Conservation (phyloP, 1,140 invertebrate genomes). For the Phthorimaea operculella region DNA sequence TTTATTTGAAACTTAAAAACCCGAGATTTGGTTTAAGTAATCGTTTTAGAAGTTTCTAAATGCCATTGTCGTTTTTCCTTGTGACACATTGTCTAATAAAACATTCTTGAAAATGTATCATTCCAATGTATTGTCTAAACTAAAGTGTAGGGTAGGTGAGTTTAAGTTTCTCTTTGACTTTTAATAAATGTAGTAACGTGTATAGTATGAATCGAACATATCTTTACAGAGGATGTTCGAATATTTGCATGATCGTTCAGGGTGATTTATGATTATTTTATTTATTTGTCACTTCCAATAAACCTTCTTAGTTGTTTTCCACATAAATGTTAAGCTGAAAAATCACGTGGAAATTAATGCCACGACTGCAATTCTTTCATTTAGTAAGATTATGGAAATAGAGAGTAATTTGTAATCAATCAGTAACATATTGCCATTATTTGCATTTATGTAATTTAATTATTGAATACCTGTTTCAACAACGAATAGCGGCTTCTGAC, state of each 20-base stretch:
- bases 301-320: conserved; percentile 29
- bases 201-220: conserved; percentile 1
- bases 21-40: not conserved
- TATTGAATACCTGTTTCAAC: conserved; percentile 42
- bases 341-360: not conserved
- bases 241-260: conserved; percentile 53
- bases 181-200: not conserved
- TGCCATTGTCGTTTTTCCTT: not conserved
- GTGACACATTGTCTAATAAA: conserved; percentile 29
- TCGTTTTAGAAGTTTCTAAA: not conserved
- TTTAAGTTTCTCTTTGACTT: conserved; percentile 29
- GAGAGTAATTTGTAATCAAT: conserved; percentile 15
- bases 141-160: conserved; percentile 56
- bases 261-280: conserved; percentile 32
- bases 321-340: no score
- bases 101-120: conserved; percentile 66
- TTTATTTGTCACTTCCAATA: conserved; percentile 41
- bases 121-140: conserved; percentile 61
- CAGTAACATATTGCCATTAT: conserved; percentile 60
- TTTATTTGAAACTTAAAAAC: not conserved
- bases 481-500: conserved; percentile 49
- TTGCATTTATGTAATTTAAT: conserved; percentile 62
- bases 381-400: conserved; percentile 9
- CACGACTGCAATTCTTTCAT: not conserved
- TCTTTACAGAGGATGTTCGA: conserved; percentile 5